Percentiles rank a stretch among this genome's conserved stretches.
Conservation (phyloP, 2,888 invertebrate genomes). For the Tiliacea citrago region DNA sequence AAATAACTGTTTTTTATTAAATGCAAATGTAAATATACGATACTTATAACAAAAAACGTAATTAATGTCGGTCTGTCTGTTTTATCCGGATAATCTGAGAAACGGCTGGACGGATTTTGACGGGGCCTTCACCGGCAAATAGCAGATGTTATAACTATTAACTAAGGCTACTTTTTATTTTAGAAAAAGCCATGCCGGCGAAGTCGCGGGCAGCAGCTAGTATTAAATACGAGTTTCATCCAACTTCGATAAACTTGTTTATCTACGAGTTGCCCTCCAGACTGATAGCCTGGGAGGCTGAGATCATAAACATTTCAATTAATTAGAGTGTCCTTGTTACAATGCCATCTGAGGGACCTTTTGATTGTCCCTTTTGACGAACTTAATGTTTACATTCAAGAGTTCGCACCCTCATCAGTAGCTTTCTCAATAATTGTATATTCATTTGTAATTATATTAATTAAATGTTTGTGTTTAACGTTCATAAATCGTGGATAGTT, state of each 20-base stretch:
- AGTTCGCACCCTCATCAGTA: constrained; percentile 74
- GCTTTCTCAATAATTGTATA: constrained; percentile 62
- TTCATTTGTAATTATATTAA: constrained; percentile 69
- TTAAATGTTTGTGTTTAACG: constrained; percentile 67
- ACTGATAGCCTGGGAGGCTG: constrained; percentile 68
- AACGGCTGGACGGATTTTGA: no score
- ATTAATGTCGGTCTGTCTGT: no score
- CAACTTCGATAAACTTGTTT: constrained; percentile 53
- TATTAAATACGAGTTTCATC: constrained; percentile 41
- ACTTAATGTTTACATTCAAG: constrained; percentile 79
- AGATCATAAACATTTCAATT: constrained; percentile 82
- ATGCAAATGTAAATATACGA: no score
- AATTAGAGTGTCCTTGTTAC: constrained; percentile 77
- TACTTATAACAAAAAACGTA: no score
- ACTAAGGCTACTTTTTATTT: no score
- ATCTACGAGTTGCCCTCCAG: constrained; percentile 63
- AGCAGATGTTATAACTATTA: no score
- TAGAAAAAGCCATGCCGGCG: no score
- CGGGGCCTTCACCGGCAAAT: no score
- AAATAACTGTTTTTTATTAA: no score
- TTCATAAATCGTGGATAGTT: constrained; percentile 66
- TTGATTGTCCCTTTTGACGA: constrained; percentile 78
- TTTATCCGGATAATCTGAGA: no score
- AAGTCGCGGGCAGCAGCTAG: no score
- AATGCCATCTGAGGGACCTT: constrained; percentile 71